Evolutionary conservation across 1,140 invertebrate species (phyloP).

Genomic region (Cataglyphis hispanica): DNA sequence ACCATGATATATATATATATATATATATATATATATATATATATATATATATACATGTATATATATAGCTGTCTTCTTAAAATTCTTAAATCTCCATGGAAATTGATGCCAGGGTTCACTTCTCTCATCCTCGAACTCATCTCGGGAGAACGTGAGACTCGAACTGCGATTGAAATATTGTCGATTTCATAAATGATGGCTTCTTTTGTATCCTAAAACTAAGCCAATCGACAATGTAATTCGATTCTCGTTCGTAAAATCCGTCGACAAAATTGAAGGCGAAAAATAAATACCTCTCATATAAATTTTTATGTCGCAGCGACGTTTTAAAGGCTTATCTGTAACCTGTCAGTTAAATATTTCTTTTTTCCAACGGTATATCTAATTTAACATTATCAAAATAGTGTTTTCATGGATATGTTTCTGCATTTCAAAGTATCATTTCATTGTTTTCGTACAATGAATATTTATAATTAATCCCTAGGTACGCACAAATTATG

Average conservation of each 20-base stretch:
- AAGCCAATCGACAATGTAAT: not conserved
- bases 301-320: not conserved
- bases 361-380: not conserved
- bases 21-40: too few species aligned
- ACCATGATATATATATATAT: too few species aligned
- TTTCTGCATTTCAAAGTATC: not conserved
- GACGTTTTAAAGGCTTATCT: not conserved
- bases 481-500: not conserved
- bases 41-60: too few species aligned
- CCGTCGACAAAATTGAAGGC: too few species aligned
- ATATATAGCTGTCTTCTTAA: not conserved
- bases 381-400: not conserved
- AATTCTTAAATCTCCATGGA: not conserved
- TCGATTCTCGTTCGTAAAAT: not conserved
- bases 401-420: not conserved
- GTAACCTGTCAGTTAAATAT: too few species aligned
- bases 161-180: not conserved
- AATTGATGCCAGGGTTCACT: not conserved
- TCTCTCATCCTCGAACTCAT: not conserved
- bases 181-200: not conserved
- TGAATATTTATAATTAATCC: not conserved
- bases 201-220: not conserved
- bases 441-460: not conserved
- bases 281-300: not conserved
- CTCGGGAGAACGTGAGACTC: not conserved